Conservation (phyloP, 2,888 invertebrate genomes). For the Sminthurides aquaticus region DNA sequence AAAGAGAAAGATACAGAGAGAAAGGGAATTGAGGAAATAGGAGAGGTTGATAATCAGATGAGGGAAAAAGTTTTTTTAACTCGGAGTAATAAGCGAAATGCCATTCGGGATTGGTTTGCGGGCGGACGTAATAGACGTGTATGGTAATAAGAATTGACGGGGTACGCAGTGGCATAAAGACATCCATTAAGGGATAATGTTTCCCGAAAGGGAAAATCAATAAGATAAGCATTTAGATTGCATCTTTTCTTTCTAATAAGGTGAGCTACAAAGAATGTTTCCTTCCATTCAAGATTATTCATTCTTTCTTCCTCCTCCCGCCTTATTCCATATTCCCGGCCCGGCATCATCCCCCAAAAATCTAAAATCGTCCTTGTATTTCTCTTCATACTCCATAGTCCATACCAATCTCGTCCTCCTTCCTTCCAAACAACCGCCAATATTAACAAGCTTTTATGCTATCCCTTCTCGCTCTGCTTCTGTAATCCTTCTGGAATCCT, state of each 20-base stretch:
- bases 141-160: conserved; percentile 43
- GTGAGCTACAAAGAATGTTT: conserved; percentile 40
- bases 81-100: conserved; percentile 33
- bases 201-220: conserved; percentile 43
- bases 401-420: no score
- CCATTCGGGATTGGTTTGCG: conserved; percentile 31
- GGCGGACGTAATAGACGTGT: conserved; percentile 20
- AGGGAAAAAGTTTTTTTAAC: conserved; percentile 30
- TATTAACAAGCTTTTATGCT: no score
- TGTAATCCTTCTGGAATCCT: no score
- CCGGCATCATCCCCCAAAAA: no score
- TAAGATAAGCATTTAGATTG: conserved; percentile 43
- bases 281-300: conserved; percentile 33
- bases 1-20: conserved; percentile 3
- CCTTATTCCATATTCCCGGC: background rate
- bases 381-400: no score
- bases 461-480: no score
- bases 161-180: conserved; percentile 41
- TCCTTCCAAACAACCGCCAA: no score
- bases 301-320: conserved; percentile 32
- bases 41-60: conserved; percentile 30
- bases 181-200: conserved; percentile 43
- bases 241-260: conserved; percentile 42
- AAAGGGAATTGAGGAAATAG: conserved; percentile 20
- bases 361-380: no score